phyloP scores from a whole-genome alignment of 2,888 invertebrate species.

The Epirrhoe tristata region DNA sequence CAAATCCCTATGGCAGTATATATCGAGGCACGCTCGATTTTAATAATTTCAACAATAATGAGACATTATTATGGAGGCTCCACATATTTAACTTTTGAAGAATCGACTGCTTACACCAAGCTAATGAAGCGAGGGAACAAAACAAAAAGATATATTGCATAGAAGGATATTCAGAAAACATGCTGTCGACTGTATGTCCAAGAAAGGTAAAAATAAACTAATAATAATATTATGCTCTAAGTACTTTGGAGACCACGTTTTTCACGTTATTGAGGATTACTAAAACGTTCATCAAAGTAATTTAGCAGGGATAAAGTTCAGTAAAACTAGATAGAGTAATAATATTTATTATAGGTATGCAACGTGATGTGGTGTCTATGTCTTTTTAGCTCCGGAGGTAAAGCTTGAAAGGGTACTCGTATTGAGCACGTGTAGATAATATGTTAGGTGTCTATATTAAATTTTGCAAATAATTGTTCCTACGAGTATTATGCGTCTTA shows the following conservation, averaged over 20 bases:
- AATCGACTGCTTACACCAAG: slow-evolving; percentile 60
- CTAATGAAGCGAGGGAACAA: slow-evolving; percentile 69
- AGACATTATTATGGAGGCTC: slow-evolving; percentile 73
- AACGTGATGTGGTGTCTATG: slow-evolving; percentile 8
- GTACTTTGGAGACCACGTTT: no score
- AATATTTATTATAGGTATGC: no score
- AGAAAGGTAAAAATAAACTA: no score
- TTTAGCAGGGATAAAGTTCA: no score
- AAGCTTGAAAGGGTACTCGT: slow-evolving; percentile 16
- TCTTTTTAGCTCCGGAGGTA: slow-evolving; percentile 16
- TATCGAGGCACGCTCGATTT: slow-evolving; percentile 56
- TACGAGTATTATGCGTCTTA: background rate
- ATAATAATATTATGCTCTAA: no score
- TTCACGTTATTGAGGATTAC: no score
- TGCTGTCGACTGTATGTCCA: no score
- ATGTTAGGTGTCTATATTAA: slow-evolving; percentile 38
- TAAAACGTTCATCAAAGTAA: no score
- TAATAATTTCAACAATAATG: slow-evolving; percentile 76
- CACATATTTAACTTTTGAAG: slow-evolving; percentile 79
- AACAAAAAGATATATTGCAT: slow-evolving; percentile 56
- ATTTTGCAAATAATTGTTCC: slow-evolving; percentile 35
- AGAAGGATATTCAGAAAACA: slow-evolving; percentile 48
- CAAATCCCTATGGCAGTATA: slow-evolving; percentile 44
- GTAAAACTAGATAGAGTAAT: no score
- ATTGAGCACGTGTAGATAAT: slow-evolving; percentile 13